Conservation (phyloP, 2,797 vertebrate genomes). For the Gallinago nigripennis region DNA sequence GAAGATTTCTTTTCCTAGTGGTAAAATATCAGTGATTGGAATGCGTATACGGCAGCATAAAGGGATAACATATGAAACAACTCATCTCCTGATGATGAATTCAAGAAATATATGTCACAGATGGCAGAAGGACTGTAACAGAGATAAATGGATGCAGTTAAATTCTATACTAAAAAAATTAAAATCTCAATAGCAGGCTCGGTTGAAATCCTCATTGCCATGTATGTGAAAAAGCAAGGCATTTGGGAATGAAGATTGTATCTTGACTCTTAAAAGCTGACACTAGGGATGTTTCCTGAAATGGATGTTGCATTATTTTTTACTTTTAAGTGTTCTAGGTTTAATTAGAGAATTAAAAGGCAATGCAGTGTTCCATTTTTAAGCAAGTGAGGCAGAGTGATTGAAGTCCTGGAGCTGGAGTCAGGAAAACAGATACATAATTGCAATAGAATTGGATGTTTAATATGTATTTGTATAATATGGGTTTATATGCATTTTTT, state of each 20-base stretch:
- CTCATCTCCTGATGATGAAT: neutral
- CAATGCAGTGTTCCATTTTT: neutral
- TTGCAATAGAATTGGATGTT: neutral
- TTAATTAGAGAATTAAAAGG: neutral
- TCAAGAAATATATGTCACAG: neutral
- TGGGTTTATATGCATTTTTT: neutral
- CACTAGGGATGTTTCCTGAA: neutral
- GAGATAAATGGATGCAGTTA: slow-evolving; percentile 7
- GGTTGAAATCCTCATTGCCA: neutral
- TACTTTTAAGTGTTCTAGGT: neutral
- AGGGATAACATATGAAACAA: slow-evolving; percentile 9
- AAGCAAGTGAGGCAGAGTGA: neutral
- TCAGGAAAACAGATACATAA: neutral
- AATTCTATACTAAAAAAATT: neutral
- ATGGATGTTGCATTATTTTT: neutral
- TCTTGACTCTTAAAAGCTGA: neutral
- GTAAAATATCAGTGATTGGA: slow-evolving; percentile 24
- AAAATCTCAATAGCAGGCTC: neutral
- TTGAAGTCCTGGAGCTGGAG: neutral
- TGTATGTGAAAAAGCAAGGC: neutral
- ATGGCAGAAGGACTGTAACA: slow-evolving; percentile 2
- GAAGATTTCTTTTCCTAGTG: slow-evolving; percentile 15
- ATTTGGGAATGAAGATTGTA: neutral
- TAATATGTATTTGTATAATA: neutral
- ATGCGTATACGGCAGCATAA: neutral